phyloP scores from a whole-genome alignment of 2,113 vertebrate species.

The Hymenochirus boettgeri region DNA sequence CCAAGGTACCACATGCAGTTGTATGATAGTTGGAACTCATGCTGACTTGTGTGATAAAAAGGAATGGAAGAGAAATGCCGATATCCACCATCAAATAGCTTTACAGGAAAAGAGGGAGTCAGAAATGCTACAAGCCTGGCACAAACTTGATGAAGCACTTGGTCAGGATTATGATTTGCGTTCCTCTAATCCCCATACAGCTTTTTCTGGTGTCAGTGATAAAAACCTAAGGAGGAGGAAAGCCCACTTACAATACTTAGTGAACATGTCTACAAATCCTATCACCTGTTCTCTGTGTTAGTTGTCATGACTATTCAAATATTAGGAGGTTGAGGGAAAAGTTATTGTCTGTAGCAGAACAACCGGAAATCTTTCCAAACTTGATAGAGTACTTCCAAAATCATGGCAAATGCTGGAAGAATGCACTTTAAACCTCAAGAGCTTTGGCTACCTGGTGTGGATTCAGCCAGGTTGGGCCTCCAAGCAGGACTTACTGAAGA shows the following conservation, averaged over 20 bases:
- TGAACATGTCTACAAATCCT: slow-evolving; percentile 90
- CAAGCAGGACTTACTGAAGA: slow-evolving; percentile 94
- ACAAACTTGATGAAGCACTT: slow-evolving; percentile 76
- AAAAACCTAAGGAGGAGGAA: slow-evolving; percentile 84
- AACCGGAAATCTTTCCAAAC: slow-evolving; percentile 92
- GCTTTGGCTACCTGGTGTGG: slow-evolving; percentile 94
- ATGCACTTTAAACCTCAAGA: slow-evolving; percentile 83
- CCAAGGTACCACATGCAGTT: slow-evolving; percentile 89
- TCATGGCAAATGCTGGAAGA: slow-evolving; percentile 97
- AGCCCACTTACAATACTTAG: slow-evolving; percentile 85
- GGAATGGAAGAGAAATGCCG: slow-evolving; percentile 91
- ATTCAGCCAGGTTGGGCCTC: slow-evolving; percentile 86
- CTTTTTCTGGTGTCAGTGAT: slow-evolving; percentile 87
- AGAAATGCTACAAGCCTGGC: slow-evolving; percentile 68
- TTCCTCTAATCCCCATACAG: slow-evolving; percentile 75
- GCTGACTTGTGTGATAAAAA: slow-evolving; percentile 76
- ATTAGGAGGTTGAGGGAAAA: slow-evolving; percentile 80
- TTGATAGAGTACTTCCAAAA: slow-evolving; percentile 82
- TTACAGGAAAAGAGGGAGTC: slow-evolving; percentile 80
- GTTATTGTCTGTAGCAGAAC: slow-evolving; percentile 84
- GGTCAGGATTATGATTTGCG: slow-evolving; percentile 78
- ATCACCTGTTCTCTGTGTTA: slow-evolving; percentile 83
- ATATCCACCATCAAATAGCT: slow-evolving; percentile 89
- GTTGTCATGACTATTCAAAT: slow-evolving; percentile 70
- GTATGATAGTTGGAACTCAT: slow-evolving; percentile 92